These are phyloP conservation scores for Chionodraco myersi DNA, from an alignment of 2,113 vertebrate species.

Conservation along the genomic window DNA sequence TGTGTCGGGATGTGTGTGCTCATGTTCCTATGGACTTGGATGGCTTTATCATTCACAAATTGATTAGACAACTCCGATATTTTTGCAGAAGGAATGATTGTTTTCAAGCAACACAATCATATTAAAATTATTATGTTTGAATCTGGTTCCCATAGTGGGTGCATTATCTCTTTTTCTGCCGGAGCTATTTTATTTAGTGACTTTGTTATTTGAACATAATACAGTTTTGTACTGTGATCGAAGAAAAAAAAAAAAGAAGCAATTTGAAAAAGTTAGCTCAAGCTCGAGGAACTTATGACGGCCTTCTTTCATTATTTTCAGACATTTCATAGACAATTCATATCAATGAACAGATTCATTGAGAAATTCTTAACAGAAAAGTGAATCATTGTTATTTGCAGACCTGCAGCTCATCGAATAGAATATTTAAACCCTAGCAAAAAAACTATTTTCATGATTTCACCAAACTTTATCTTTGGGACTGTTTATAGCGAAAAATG, in stretches of 20 bases:
- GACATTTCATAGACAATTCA: neutral
- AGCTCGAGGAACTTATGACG: neutral
- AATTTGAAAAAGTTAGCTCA: neutral
- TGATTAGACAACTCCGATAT: neutral
- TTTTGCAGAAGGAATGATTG: neutral
- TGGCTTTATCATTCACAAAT: conserved; percentile 26
- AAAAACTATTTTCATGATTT: too few relatives aligned
- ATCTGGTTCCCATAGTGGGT: neutral
- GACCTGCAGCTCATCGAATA: neutral
- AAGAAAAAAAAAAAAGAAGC: neutral
- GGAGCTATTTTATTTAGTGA: too few relatives aligned
- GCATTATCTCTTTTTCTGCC: neutral
- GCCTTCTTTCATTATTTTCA: neutral
- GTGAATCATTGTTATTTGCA: neutral
- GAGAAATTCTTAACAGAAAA: neutral
- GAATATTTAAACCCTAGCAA: too few relatives aligned
- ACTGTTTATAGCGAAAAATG: neutral
- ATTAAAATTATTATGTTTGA: neutral
- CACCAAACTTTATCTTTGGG: neutral
- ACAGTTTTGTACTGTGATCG: neutral
- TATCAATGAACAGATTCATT: neutral
- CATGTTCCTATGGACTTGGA: neutral
- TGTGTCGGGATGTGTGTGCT: conserved; percentile 1
- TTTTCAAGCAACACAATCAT: neutral
- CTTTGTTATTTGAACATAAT: neutral